phyloP scores from a whole-genome alignment of 2,113 vertebrate genomes.

The Silurus asotus region DNA sequence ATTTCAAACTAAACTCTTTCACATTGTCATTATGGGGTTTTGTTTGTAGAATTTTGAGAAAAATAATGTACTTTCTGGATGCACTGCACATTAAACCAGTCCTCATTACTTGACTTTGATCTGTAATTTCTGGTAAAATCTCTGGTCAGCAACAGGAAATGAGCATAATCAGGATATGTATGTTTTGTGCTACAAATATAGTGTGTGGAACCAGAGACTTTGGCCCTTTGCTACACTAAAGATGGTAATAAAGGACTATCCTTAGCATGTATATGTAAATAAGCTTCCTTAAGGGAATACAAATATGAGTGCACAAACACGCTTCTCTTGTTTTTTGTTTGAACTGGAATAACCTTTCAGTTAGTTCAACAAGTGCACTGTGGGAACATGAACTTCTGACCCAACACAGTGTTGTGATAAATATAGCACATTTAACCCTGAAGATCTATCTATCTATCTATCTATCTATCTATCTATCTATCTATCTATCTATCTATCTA shows the following conservation, averaged over 20 bases:
- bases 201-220: background rate
- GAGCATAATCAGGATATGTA: background rate
- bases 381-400: constrained; percentile 10
- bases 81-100: too few species aligned
- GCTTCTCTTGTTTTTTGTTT: background rate
- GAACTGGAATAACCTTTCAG: background rate
- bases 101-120: too few species aligned
- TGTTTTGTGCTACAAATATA: background rate
- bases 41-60: too few species aligned
- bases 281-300: background rate
- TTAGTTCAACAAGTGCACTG: constrained; percentile 14
- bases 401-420: background rate
- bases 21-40: too few species aligned
- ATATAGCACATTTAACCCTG: background rate
- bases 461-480: background rate
- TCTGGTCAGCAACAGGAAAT: background rate
- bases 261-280: background rate
- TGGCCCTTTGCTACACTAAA: background rate
- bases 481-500: background rate
- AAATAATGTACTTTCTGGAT: too few species aligned
- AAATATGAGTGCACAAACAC: background rate
- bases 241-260: background rate
- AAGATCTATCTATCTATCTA: background rate
- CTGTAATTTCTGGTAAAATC: too few species aligned
- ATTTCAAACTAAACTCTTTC: too few species aligned